Evolutionary conservation across 1,140 invertebrate species (phyloP).

Genomic region (Drosophila tropicalis): DNA sequence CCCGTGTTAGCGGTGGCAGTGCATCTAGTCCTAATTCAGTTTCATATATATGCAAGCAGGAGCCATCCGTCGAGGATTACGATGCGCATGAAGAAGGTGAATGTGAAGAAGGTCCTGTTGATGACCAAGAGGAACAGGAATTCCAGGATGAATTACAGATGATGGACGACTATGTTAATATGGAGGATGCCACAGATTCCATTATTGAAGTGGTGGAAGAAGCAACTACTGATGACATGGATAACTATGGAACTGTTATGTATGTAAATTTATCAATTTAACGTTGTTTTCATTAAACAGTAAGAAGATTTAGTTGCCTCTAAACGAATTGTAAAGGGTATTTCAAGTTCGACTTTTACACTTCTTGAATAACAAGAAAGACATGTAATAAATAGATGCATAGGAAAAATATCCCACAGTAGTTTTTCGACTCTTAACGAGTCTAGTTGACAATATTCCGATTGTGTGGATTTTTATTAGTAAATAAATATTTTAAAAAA

Average conservation of each 20-base stretch:
- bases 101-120: slow-evolving; percentile 2
- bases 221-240: slow-evolving; percentile 49
- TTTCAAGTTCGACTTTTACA: neutral
- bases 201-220: slow-evolving; percentile 72
- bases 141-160: neutral
- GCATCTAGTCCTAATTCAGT: slow-evolving; percentile 14
- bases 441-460: slow-evolving; percentile 26
- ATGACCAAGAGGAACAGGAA: slow-evolving; percentile 7
- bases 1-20: slow-evolving; percentile 29
- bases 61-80: slow-evolving; percentile 22
- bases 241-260: slow-evolving; percentile 56
- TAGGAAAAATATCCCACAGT: slow-evolving; percentile 29
- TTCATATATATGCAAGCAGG: neutral
- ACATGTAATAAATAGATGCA: slow-evolving; percentile 21
- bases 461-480: slow-evolving; percentile 26
- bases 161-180: slow-evolving; percentile 34
- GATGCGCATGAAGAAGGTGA: slow-evolving; percentile 39
- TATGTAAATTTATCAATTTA: slow-evolving; percentile 35
- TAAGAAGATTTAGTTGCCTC: neutral
- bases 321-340: neutral
- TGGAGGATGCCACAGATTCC: slow-evolving; percentile 57
- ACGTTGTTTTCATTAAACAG: neutral
- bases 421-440: slow-evolving; percentile 38
- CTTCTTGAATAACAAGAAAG: slow-evolving; percentile 36
- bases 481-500: slow-evolving; percentile 18